These are phyloP conservation scores for Lasius fuliginosus DNA, from an alignment of 2,888 invertebrate species.

Conservation along the genomic window DNA sequence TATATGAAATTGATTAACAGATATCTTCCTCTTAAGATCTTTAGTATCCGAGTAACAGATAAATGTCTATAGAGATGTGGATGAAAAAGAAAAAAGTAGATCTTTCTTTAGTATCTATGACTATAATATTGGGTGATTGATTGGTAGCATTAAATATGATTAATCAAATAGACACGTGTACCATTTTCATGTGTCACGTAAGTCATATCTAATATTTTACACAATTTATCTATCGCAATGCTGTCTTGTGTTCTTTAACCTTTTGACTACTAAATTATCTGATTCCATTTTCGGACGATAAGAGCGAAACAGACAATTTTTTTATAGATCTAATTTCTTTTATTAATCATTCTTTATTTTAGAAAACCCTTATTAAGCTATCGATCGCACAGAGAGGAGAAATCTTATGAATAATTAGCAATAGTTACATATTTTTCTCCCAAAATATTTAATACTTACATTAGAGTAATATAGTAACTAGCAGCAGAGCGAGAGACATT, in stretches of 20 bases:
- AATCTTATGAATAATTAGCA: background rate
- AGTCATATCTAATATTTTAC: slow-evolving; percentile 29
- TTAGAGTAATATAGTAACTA: background rate
- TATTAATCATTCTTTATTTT: slow-evolving; percentile 22
- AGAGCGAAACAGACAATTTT: background rate
- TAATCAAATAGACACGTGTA: slow-evolving; percentile 19
- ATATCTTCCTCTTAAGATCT: background rate
- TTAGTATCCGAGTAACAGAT: background rate
- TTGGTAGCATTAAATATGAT: slow-evolving; percentile 32
- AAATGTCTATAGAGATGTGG: background rate
- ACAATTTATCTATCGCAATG: slow-evolving; percentile 18
- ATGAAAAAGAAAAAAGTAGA: background rate
- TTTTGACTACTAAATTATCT: slow-evolving; percentile 18
- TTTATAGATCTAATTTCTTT: background rate
- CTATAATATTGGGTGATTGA: slow-evolving; percentile 33
- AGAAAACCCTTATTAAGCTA: background rate
- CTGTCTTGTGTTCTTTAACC: slow-evolving; percentile 30
- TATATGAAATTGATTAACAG: slow-evolving; percentile 15
- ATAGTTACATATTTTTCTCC: background rate
- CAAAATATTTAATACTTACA: background rate
- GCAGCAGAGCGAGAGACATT: background rate
- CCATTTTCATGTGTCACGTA: slow-evolving; percentile 20
- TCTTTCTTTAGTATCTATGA: slow-evolving; percentile 23
- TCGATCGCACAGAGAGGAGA: background rate
- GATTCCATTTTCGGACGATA: slow-evolving; percentile 14